Percentiles rank a stretch among this genome's conserved stretches.
These are phyloP conservation scores for Helicorthomorpha holstii DNA, from an alignment of 1,140 invertebrate species.

Conservation along the genomic window DNA sequence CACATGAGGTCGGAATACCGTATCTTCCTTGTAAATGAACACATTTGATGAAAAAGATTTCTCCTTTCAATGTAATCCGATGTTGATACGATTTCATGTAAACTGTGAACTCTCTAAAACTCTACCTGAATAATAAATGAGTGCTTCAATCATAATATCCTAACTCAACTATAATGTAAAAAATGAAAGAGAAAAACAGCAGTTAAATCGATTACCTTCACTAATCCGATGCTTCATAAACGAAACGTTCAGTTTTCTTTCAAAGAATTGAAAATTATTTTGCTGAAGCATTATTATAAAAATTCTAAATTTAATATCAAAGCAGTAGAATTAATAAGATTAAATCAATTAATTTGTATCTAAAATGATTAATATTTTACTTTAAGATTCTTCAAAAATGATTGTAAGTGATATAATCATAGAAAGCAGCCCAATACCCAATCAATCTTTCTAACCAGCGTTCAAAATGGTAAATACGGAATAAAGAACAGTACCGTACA, in stretches of 20 bases:
- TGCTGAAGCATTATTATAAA: slow-evolving; percentile 39
- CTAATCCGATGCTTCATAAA: slow-evolving; percentile 38
- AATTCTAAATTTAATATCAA: slow-evolving; percentile 33
- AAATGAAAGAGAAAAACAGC: too few relatives aligned
- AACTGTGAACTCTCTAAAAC: slow-evolving; percentile 34
- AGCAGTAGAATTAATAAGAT: slow-evolving; percentile 29
- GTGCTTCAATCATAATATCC: background rate
- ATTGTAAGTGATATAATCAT: slow-evolving; percentile 35
- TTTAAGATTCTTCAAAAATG: slow-evolving; percentile 42
- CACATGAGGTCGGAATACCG: slow-evolving; percentile 43
- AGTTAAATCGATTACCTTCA: slow-evolving; percentile 28
- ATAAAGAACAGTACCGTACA: too few relatives aligned
- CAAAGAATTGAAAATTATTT: slow-evolving; percentile 24
- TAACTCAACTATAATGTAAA: background rate
- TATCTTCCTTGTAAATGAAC: slow-evolving; percentile 36
- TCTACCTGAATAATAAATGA: slow-evolving; percentile 33
- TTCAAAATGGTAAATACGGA: too few relatives aligned
- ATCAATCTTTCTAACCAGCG: too few relatives aligned
- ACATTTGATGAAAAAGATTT: slow-evolving; percentile 31
- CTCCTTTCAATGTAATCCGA: slow-evolving; percentile 34
- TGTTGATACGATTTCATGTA: slow-evolving; percentile 25
- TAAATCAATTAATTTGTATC: slow-evolving; percentile 3
- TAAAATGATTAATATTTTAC: slow-evolving; percentile 17
- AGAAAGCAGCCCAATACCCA: too few relatives aligned
- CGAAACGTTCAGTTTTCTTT: slow-evolving; percentile 22